Conservation (phyloP, 2,113 vertebrate genomes). For the Semicossyphus pulcher region DNA sequence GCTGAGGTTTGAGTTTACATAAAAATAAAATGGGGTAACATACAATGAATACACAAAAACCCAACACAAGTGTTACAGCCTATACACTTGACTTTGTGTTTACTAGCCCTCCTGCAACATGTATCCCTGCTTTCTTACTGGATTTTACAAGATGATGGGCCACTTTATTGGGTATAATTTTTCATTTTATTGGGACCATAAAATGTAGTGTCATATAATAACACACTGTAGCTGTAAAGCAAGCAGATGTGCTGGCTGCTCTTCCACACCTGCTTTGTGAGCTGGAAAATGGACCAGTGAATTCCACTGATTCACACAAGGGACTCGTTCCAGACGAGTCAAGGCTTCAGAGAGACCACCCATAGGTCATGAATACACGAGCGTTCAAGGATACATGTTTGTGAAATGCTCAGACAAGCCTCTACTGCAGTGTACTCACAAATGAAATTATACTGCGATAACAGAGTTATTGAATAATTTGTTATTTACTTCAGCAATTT, state of each 20-base stretch:
- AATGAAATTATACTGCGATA: not conserved
- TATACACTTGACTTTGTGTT: not conserved
- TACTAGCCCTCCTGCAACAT: constrained; percentile 11
- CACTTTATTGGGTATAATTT: constrained; percentile 66
- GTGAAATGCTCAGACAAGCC: not conserved
- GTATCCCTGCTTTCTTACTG: not conserved
- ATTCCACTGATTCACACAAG: constrained; percentile 14
- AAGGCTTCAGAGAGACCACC: not conserved
- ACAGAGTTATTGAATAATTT: not conserved
- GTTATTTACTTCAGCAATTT: constrained; percentile 13
- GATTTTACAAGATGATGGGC: constrained; percentile 55
- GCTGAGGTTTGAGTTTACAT: not conserved
- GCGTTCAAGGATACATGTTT: not conserved
- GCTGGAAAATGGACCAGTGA: constrained; percentile 57
- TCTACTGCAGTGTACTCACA: not conserved
- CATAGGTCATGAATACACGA: not conserved
- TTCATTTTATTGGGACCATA: constrained; percentile 58
- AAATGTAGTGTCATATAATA: constrained; percentile 45
- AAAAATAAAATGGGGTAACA: not conserved
- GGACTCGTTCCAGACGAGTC: constrained; percentile 15
- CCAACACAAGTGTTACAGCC: no score
- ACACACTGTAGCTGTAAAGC: constrained; percentile 63
- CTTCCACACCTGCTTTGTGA: constrained; percentile 60
- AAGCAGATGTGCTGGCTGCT: constrained; percentile 59
- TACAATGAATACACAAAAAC: not conserved